Conservation (phyloP, 2,797 vertebrate genomes). For the Atherinosoma microstoma region DNA sequence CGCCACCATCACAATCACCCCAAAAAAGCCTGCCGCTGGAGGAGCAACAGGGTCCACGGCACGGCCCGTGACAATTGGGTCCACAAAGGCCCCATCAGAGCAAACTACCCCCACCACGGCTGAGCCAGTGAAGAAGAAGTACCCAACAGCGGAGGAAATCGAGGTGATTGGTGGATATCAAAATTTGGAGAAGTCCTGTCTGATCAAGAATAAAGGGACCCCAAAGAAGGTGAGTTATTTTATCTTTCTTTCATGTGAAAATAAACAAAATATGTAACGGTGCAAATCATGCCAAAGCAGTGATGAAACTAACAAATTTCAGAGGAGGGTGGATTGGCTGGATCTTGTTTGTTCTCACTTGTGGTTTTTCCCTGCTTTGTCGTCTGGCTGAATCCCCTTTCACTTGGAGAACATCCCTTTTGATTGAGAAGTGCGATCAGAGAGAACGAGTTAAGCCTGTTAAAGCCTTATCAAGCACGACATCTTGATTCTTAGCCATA, state of each 20-base stretch:
- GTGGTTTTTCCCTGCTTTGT: background rate
- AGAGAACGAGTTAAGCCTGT: conserved; percentile 72
- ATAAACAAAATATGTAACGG: background rate
- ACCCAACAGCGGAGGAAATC: conserved; percentile 91
- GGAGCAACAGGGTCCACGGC: background rate
- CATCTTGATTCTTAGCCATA: conserved; percentile 77
- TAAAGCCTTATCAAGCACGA: conserved; percentile 82
- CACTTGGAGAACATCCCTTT: conserved; percentile 74
- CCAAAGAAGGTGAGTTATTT: conserved; percentile 86
- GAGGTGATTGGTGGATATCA: conserved; percentile 93
- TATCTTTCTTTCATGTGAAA: background rate
- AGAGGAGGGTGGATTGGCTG: background rate
- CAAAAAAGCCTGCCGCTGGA: conserved; percentile 69
- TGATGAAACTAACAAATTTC: background rate
- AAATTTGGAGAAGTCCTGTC: conserved; percentile 88
- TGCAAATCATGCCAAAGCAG: background rate
- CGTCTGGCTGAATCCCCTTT: conserved; percentile 56
- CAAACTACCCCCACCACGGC: conserved; percentile 32
- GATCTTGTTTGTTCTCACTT: background rate
- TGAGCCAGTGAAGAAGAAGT: conserved; percentile 85
- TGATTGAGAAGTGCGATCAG: conserved; percentile 66
- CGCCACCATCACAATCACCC: conserved; percentile 90
- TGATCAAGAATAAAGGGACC: conserved; percentile 84
- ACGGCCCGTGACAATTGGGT: background rate
- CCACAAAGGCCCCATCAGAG: conserved; percentile 46